Evolutionary conservation across 2,888 invertebrate species (phyloP).

Genomic region (Dicroscelio sp.): DNA sequence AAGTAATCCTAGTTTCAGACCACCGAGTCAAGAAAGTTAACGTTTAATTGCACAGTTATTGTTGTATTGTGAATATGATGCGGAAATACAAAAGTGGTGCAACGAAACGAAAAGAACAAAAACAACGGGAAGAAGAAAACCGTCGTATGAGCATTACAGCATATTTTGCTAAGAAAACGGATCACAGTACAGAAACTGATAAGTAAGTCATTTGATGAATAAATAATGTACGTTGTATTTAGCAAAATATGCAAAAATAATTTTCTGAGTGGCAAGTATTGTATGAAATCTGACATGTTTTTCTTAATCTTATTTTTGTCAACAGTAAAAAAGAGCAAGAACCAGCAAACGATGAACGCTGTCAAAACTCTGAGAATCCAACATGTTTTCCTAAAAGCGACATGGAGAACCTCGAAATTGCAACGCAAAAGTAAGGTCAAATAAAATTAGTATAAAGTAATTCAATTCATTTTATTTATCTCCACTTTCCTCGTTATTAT

Average conservation of each 20-base stretch:
- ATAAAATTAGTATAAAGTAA: not conserved
- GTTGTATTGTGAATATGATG: not conserved
- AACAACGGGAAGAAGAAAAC: not conserved
- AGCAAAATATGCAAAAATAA: not conserved
- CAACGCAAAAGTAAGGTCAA: not conserved
- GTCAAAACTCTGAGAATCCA: not conserved
- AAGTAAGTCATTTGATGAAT: not conserved
- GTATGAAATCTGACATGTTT: not conserved
- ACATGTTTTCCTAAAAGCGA: not conserved
- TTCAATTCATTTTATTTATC: not conserved
- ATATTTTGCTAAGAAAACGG: not conserved
- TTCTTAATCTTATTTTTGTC: not conserved
- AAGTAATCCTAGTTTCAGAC: not conserved
- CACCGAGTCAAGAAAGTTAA: not conserved
- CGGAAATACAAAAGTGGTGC: not conserved
- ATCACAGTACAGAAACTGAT: not conserved
- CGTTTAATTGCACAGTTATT: not conserved
- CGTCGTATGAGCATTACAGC: not conserved
- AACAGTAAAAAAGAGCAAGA: not conserved
- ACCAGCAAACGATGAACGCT: not conserved
- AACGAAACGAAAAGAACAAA: not conserved
- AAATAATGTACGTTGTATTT: not conserved
- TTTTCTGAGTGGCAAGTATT: not conserved
- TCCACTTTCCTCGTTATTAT: not conserved
- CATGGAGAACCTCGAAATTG: not conserved